phyloP scores from a whole-genome alignment of 1,140 invertebrate genomes.

The Pachypeltis micranthus region DNA sequence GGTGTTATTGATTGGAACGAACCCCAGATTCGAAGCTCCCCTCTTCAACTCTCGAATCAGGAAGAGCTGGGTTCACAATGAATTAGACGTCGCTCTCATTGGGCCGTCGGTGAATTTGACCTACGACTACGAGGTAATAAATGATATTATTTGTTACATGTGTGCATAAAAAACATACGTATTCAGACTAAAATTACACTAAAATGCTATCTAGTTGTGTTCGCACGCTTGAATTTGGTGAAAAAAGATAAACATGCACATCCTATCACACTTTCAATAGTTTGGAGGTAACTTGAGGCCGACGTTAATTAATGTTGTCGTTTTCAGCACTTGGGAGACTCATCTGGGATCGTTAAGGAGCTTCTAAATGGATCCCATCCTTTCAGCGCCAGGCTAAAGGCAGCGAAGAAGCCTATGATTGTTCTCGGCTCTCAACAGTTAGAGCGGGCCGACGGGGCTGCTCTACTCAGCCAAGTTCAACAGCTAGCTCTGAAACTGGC shows the following conservation, averaged over 20 bases:
- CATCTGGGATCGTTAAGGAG: constrained; percentile 54
- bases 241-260: too few relatives aligned
- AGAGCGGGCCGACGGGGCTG: constrained; percentile 62
- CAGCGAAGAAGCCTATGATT: constrained; percentile 80
- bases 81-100: constrained; percentile 69
- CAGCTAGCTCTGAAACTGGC: constrained; percentile 47
- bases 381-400: constrained; percentile 56
- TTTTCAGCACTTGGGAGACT: constrained; percentile 69
- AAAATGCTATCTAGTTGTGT: too few relatives aligned
- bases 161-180: too few relatives aligned
- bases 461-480: constrained; percentile 62
- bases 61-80: constrained; percentile 81
- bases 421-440: constrained; percentile 81
- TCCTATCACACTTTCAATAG: too few relatives aligned
- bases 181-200: too few relatives aligned
- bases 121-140: constrained; percentile 81
- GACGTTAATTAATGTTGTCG: too few relatives aligned
- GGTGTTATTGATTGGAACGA: constrained; percentile 87
- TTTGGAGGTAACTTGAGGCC: too few relatives aligned
- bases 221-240: too few relatives aligned
- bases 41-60: constrained; percentile 89
- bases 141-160: too few relatives aligned
- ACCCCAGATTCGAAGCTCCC: constrained; percentile 96
- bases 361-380: constrained; percentile 62
- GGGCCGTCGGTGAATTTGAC: constrained; percentile 87